phyloP scores from a whole-genome alignment of 2,888 invertebrate genomes.

The Dolomedes plantarius region DNA sequence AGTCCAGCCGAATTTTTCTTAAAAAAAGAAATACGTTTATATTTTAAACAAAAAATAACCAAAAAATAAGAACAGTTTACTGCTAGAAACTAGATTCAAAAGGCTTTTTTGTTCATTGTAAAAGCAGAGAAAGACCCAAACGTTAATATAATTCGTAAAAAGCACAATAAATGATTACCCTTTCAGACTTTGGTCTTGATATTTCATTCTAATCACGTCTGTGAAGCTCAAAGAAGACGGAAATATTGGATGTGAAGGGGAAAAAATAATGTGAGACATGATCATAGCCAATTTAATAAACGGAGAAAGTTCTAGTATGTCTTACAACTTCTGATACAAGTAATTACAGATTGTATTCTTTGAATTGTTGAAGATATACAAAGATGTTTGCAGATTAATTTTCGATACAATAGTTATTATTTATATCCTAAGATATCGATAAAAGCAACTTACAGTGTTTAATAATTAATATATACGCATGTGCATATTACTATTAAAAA shows the following conservation, averaged over 20 bases:
- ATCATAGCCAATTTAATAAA: neutral
- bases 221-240: neutral
- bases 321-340: neutral
- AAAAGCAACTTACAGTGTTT: too few species aligned
- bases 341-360: neutral
- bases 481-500: too few species aligned
- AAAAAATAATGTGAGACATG: neutral
- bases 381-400: too few species aligned
- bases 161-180: neutral
- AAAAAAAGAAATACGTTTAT: too few species aligned
- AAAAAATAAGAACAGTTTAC: neutral
- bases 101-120: neutral
- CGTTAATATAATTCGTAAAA: neutral
- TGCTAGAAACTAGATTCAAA: neutral
- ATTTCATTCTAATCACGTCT: neutral
- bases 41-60: too few species aligned
- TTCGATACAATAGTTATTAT: too few species aligned
- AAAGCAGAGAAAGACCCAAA: neutral
- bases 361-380: neutral
- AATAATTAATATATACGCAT: too few species aligned
- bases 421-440: too few species aligned
- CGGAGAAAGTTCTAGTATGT: neutral
- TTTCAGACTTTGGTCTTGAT: neutral
- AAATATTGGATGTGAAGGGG: neutral
- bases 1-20: too few species aligned